Conservation (phyloP, 2,888 invertebrate species). For the Neoitamus cyanurus region DNA sequence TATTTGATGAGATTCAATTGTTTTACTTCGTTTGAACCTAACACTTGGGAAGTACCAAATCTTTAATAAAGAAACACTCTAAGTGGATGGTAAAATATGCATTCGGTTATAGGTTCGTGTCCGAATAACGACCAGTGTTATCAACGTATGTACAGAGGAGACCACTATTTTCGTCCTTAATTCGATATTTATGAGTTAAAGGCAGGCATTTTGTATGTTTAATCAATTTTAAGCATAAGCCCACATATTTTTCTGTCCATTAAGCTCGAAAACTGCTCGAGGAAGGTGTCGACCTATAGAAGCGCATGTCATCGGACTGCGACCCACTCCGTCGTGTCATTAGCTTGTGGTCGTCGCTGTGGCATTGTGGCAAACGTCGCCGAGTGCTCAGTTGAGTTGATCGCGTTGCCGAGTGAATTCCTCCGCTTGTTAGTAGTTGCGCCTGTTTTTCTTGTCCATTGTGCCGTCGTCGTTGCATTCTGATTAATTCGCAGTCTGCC, state of each 20-base stretch:
- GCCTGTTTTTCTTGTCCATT: slow-evolving; percentile 33
- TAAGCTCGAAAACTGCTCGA: neutral
- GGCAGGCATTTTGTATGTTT: neutral
- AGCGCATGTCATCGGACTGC: neutral
- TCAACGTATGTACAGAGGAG: neutral
- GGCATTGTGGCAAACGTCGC: neutral
- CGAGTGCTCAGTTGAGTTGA: slow-evolving; percentile 21
- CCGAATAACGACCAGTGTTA: neutral
- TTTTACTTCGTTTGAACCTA: neutral
- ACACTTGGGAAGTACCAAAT: neutral
- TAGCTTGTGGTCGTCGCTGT: neutral
- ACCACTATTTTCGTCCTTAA: neutral
- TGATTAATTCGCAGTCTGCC: slow-evolving; percentile 21
- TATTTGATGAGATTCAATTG: neutral
- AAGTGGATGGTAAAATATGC: neutral
- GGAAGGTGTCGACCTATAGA: neutral
- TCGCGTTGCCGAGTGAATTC: slow-evolving; percentile 38
- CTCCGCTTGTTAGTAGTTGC: slow-evolving; percentile 25
- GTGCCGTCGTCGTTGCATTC: neutral
- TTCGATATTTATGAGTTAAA: neutral
- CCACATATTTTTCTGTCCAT: neutral
- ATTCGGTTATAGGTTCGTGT: neutral
- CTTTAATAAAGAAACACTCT: neutral
- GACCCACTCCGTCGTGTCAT: neutral
- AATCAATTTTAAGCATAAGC: neutral